Conservation (phyloP, 2,797 vertebrate genomes). For the Cottoperca gobio region DNA sequence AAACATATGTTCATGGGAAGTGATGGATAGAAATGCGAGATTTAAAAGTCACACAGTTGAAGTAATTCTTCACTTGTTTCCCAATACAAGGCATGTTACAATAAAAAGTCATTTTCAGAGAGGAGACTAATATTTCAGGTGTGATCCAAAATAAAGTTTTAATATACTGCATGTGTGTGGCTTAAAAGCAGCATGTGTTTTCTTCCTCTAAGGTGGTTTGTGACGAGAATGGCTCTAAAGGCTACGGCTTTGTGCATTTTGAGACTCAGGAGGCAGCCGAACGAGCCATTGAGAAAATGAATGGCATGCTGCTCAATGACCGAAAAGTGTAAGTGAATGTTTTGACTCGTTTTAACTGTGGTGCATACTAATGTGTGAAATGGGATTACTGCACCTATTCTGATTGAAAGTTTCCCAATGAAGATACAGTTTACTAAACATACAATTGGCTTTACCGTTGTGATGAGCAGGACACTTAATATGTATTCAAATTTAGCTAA, state of each 20-base stretch:
- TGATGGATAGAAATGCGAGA: not conserved
- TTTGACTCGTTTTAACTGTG: conserved; percentile 18
- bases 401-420: not conserved
- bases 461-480: not conserved
- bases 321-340: conserved; percentile 95
- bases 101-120: not conserved
- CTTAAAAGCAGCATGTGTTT: conserved; percentile 53
- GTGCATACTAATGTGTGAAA: conserved; percentile 22
- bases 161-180: conserved; percentile 41
- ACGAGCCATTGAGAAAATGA: conserved; percentile 99
- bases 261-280: conserved; percentile 98
- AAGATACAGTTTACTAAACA: not conserved
- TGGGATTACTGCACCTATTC: not conserved
- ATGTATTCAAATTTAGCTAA: not conserved
- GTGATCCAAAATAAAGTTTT: not conserved
- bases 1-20: not conserved
- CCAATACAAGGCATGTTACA: not conserved
- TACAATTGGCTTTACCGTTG: not conserved
- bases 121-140: not conserved
- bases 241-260: conserved; percentile 99
- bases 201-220: conserved; percentile 92
- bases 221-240: conserved; percentile 99
- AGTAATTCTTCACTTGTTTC: not conserved
- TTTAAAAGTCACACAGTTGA: not conserved
- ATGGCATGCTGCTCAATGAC: conserved; percentile 99